phyloP scores from a whole-genome alignment of 37 sponge, comb jelly and placozoan genomes.

The Crambe crambe region DNA sequence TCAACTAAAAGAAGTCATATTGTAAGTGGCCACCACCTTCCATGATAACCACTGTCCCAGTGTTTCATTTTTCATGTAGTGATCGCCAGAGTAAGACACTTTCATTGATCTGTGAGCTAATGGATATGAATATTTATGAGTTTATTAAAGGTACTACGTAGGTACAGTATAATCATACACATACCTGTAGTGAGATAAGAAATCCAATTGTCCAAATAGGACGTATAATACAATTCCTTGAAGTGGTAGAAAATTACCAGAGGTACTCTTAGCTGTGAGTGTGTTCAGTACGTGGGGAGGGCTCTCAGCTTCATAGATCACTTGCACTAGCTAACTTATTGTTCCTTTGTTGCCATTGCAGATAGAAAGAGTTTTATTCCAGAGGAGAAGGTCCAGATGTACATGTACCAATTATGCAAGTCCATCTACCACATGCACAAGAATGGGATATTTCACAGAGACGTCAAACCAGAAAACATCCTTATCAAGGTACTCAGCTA shows the following conservation, averaged over 20 bases:
- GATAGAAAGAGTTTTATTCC: conserved; percentile 84
- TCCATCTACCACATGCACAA: conserved; percentile 96
- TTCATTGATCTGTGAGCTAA: conserved; percentile 92
- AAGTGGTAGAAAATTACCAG: background rate
- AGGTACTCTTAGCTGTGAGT: no score
- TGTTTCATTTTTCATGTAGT: conserved; percentile 64
- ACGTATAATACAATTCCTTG: no score
- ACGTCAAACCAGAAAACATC: conserved; percentile 99
- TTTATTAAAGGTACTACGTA: conserved; percentile 94
- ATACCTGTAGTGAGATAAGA: no score
- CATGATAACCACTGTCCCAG: no score
- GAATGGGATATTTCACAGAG: conserved; percentile 99
- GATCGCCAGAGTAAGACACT: conserved; percentile 77
- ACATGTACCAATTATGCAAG: conserved; percentile 95
- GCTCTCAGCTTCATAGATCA: no score
- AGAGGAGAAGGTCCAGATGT: conserved; percentile 83
- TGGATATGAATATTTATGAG: conserved; percentile 98
- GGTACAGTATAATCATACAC: no score
- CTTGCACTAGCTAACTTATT: no score
- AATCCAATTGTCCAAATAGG: no score
- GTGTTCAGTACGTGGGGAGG: no score
- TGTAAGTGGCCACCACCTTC: conserved; percentile 63
- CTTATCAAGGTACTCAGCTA: conserved; percentile 52
- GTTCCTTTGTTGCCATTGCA: conserved; percentile 9
- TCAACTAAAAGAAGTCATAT: conserved; percentile 91